Conservation (phyloP, 2,888 invertebrate species). For the Brachyptera putata region DNA sequence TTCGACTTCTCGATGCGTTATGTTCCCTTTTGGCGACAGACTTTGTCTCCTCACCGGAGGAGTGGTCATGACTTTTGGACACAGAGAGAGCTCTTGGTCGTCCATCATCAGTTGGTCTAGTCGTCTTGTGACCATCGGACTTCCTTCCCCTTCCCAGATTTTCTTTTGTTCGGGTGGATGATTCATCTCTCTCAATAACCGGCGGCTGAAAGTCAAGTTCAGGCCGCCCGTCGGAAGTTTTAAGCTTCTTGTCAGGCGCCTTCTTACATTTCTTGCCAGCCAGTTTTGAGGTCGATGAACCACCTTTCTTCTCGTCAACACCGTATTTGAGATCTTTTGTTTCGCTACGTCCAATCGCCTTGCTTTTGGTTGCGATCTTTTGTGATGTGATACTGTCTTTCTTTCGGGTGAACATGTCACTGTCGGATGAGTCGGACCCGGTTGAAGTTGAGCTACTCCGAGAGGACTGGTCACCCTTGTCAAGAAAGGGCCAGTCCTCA, state of each 20-base stretch:
- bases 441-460: constrained; percentile 55
- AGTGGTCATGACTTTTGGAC: constrained; percentile 49
- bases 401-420: constrained; percentile 34
- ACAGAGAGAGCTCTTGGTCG: constrained; percentile 60
- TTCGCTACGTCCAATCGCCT: constrained; percentile 29
- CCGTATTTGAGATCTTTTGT: constrained; percentile 28
- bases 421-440: constrained; percentile 43
- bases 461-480: constrained; percentile 68
- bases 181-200: constrained; percentile 73
- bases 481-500: constrained; percentile 72
- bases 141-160: constrained; percentile 35
- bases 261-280: constrained; percentile 54
- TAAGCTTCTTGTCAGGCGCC: constrained; percentile 77
- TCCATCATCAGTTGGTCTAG: constrained; percentile 57
- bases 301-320: constrained; percentile 1
- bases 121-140: constrained; percentile 31
- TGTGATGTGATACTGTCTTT: constrained; percentile 36
- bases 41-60: constrained; percentile 20
- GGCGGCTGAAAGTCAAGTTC: constrained; percentile 66
- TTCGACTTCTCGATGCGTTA: no score
- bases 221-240: constrained; percentile 76
- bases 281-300: constrained; percentile 32
- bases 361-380: no score
- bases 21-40: constrained; percentile 17
- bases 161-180: constrained; percentile 48